Evolutionary conservation across 1,140 invertebrate species (phyloP), one percentile per base, ranked within the genome.

Genomic region (Temnothorax curvispinosus): DNA sequence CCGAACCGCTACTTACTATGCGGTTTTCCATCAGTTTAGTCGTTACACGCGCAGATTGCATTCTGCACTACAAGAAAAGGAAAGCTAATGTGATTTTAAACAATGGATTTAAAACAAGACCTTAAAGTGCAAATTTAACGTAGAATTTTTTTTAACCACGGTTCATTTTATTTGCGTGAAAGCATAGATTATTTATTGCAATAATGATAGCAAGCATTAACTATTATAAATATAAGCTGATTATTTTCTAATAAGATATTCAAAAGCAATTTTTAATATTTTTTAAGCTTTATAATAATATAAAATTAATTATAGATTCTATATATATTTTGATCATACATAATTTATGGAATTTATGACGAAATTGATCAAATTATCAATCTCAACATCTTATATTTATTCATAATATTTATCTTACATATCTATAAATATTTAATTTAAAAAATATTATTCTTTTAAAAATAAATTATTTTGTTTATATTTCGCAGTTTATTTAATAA

Each of bases 11-110:
- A 86, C 58, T 89, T 85, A 38, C 65, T 77, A 60, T 54, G 58
- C 76, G 74, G 44, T 75, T 88, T 89, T 88, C 77, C 58, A 52
- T 72, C 74, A 54, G 54, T 77, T 65, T 82, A 75, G 32, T 56
- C 80, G 58, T 88, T 88, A 78, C 44, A 81, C 38, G 64, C 44
- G 64, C 77, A 69, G 56, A 65, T 69, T 64, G 77, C 50, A 69
- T 54, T 54, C 58, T 41, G n/a, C 1, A 11, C 35, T 38, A 44
- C 38, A 21, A 54, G 64, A 52, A 65, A 88, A 78, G 62, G 21
- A 60, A 15, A 3, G 15, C 15, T 86, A 81, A 62, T 44, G 69
- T 5, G 58, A 62, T 67, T 65, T 85, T 71, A 89, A 88, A 78
- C 47, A 41, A 71, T 64, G 54, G 58, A 54, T 88, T 78, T 78